phyloP scores from a whole-genome alignment of 2,113 vertebrate species.

The Herpetotheres cachinnans region DNA sequence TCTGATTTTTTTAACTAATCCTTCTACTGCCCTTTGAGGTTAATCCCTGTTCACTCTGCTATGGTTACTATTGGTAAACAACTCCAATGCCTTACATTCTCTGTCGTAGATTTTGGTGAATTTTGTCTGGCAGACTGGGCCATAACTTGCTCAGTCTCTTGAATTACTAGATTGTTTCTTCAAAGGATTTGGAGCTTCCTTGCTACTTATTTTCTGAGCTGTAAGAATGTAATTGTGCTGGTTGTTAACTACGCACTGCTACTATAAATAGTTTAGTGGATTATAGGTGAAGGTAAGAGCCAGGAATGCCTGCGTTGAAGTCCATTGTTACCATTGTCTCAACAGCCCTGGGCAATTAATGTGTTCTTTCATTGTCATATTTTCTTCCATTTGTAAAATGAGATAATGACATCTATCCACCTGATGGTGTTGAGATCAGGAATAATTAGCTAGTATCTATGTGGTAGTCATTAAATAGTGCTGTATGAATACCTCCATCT shows the following conservation, averaged over 20 bases:
- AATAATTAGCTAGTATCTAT: background rate
- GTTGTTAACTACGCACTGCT: background rate
- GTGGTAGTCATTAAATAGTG: background rate
- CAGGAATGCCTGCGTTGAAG: background rate
- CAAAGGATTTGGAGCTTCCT: background rate
- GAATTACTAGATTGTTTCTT: background rate
- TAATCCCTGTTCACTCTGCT: background rate
- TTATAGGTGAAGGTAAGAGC: constrained; percentile 2
- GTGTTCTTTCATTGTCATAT: background rate
- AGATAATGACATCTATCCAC: background rate
- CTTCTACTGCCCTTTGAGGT: background rate
- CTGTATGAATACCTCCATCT: background rate
- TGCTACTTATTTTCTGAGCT: background rate
- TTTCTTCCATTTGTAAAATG: background rate
- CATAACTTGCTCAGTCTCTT: background rate
- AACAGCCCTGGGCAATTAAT: background rate
- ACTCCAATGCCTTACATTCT: background rate
- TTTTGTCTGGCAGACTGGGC: background rate
- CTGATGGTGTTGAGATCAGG: background rate
- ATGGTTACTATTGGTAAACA: background rate
- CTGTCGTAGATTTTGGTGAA: background rate
- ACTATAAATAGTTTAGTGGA: background rate
- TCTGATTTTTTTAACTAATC: background rate
- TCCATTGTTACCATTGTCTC: background rate
- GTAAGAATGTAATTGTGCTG: background rate